These are phyloP conservation scores for Myotis daubentonii DNA, from an alignment of 2,797 vertebrate species.

Conservation along the genomic window DNA sequence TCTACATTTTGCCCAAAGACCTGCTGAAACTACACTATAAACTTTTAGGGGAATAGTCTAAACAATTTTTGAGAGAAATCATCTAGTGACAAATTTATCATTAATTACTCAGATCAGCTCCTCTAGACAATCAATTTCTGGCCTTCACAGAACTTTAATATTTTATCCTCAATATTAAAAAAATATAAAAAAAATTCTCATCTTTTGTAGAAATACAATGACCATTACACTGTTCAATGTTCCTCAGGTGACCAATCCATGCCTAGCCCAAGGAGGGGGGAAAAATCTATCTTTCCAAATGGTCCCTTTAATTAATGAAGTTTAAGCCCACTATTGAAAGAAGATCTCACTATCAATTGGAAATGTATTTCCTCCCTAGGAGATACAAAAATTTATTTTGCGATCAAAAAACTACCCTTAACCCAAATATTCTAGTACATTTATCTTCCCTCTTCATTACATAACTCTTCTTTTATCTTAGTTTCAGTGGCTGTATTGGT, in stretches of 20 bases:
- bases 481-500: not conserved
- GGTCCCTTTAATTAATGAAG: not conserved
- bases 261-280: not conserved
- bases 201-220: not conserved
- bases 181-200: not conserved
- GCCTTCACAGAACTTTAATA: constrained; percentile 23
- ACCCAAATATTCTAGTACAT: not conserved
- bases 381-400: constrained; percentile 17
- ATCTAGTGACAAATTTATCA: constrained; percentile 18
- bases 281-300: not conserved
- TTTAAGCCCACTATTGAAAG: not conserved
- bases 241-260: not conserved
- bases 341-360: not conserved
- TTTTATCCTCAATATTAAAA: constrained; percentile 39
- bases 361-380: not conserved
- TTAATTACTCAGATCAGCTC: constrained; percentile 9
- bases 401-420: not conserved
- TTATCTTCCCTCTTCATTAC: constrained; percentile 15
- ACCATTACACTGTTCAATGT: not conserved
- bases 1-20: constrained; percentile 13
- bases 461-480: constrained; percentile 13
- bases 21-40: not conserved
- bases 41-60: not conserved
- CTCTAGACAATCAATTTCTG: not conserved
- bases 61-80: constrained; percentile 25